Percentiles rank a stretch among this genome's conserved stretches.
Evolutionary conservation across 2,888 invertebrate genomes (phyloP).

Genomic region (Fissipunctia ypsillon): DNA sequence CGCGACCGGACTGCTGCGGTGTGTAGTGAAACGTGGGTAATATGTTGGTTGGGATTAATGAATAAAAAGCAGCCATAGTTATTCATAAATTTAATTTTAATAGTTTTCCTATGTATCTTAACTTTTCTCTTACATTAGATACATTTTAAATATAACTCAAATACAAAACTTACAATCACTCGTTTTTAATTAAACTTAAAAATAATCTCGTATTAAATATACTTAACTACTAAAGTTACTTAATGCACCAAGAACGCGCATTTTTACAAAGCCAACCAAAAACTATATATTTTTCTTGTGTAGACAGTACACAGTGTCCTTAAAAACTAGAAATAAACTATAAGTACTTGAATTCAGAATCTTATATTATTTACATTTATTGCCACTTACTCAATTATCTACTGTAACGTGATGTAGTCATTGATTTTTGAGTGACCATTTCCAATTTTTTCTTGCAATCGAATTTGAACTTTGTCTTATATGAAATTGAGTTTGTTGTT

Average conservation of each 20-base stretch:
- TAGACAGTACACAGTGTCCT: slow-evolving; percentile 45
- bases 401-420: neutral
- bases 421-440: slow-evolving; percentile 3
- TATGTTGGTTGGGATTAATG: neutral
- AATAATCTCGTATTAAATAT: slow-evolving; percentile 62
- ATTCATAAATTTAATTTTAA: slow-evolving; percentile 57
- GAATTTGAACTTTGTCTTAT: neutral
- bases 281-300: slow-evolving; percentile 31
- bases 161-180: slow-evolving; percentile 59
- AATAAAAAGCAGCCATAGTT: slow-evolving; percentile 25
- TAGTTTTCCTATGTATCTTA: slow-evolving; percentile 53
- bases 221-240: slow-evolving; percentile 24
- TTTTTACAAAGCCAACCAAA: slow-evolving; percentile 59
- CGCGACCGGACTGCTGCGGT: too few relatives aligned
- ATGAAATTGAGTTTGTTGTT: neutral
- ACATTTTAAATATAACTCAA: slow-evolving; percentile 62
- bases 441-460: neutral
- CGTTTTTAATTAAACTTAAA: slow-evolving; percentile 52
- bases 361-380: slow-evolving; percentile 4
- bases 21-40: neutral
- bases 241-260: slow-evolving; percentile 64
- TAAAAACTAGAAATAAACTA: slow-evolving; percentile 39
- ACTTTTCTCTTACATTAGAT: slow-evolving; percentile 42
- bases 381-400: slow-evolving; percentile 4
- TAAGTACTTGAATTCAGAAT: slow-evolving; percentile 29